Evolutionary conservation across 2,888 invertebrate genomes (phyloP).

Genomic region (Netelia melanura): DNA sequence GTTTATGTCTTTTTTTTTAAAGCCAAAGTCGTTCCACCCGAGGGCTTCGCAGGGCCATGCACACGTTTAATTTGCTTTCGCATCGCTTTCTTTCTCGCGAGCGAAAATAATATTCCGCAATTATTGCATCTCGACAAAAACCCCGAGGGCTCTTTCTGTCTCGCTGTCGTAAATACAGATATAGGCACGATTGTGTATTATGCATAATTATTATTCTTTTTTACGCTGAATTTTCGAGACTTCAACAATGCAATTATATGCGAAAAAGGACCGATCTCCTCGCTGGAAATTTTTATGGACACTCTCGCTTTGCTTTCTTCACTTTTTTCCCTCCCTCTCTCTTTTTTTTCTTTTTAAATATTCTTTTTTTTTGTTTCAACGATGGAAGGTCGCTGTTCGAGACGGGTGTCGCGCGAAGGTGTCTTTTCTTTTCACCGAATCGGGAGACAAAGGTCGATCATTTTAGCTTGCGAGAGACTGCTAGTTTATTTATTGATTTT

Average conservation of each 20-base stretch:
- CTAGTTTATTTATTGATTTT: too few relatives aligned
- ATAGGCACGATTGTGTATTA: background rate
- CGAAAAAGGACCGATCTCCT: constrained; percentile 18
- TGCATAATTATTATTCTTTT: constrained; percentile 3
- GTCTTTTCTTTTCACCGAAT: background rate
- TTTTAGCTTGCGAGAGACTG: background rate
- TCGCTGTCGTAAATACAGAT: background rate
- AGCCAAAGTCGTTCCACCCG: constrained; percentile 18
- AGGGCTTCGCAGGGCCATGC: constrained; percentile 30
- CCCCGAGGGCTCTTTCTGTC: constrained; percentile 8
- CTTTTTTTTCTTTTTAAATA: background rate
- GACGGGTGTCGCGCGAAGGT: background rate
- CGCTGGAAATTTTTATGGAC: constrained; percentile 30
- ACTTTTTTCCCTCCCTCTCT: background rate
- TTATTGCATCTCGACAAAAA: constrained; percentile 14
- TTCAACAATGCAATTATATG: constrained; percentile 43
- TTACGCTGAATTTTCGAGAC: constrained; percentile 1
- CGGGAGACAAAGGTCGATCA: background rate
- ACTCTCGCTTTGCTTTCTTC: background rate
- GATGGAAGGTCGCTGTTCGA: constrained; percentile 20
- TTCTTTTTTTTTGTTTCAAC: background rate
- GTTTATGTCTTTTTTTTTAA: background rate
- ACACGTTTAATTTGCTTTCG: constrained; percentile 14
- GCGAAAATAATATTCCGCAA: constrained; percentile 21
- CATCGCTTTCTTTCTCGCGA: constrained; percentile 5